Evolutionary conservation across 2,797 vertebrate species (phyloP), one percentile per base, ranked within the genome.

Genomic region (Aratinga solstitialis): DNA sequence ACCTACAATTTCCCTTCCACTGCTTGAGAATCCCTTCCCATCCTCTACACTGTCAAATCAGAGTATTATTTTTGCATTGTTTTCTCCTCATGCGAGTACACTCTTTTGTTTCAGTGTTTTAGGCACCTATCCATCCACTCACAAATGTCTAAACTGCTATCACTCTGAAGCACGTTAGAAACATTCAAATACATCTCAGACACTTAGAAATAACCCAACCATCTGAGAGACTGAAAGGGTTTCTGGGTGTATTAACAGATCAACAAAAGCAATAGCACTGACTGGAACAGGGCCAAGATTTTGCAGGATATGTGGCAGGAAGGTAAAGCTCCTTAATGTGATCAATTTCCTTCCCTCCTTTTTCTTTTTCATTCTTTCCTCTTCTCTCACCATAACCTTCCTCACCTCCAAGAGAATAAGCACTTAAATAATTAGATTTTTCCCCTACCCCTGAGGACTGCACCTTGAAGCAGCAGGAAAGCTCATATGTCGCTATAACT

Each of bases 391-490:
- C 29, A 67, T 53, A 96, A 87, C 56, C 81, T 87, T 92, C 83
- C 90, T 90, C 12, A 42, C 61, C 58, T 90, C 58, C 53, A 87
- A 93, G 53, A 93, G 86, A 95, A 85, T 77, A 92, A 96, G 81
- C 51, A 90, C 78, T 92, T 83, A 80, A 77, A 94, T 95, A 96
- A 97, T 94, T 92, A 90, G 83, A 79, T 90, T 95, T 96, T 93
- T 66, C 67, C 75, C 62, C 61, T 91, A n/a, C 82, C 73, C 87
- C 77, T 89, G 42, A 77, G 80, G 85, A 97, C 83, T 75, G 71
- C 84, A 93, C 75, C 93, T 92, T 94, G 92, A 95, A 94, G 93
- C 93, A 97, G 95, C 88, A 89, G 95, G 95, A 94, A 95, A 92
- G 81, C 90, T 94, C 72, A 3, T 68, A 95, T 89, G 81, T 95